Evolutionary conservation across 2,113 vertebrate species (phyloP), one percentile per base, ranked within the genome.

Genomic region (Okapia johnstoni): DNA sequence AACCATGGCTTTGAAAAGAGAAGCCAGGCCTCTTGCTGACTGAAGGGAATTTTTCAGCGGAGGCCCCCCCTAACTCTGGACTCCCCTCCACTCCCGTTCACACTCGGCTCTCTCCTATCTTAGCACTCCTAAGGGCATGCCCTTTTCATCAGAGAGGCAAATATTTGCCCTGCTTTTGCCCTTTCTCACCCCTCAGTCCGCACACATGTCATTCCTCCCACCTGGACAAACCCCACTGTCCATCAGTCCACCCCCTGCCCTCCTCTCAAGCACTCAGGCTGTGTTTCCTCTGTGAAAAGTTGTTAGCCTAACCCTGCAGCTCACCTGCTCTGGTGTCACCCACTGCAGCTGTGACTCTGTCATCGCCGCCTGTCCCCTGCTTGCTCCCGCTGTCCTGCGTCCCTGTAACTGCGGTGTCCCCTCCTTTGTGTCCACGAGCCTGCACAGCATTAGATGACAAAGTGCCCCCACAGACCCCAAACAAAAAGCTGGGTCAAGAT

Each of bases 111-210:
- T 84, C 30, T 28, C 16, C 40, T 25, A 2, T 46, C 76, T 90
- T 54, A 6, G 63, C 58, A 43, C 43, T 70, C 50, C 16, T 52
- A 8, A 54, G 26, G 33, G 66, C 26, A 14, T 57, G 36, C 30
- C 81, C 43, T 79, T 83, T 70, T 43, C 46, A 5, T 57, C 70
- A 48, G 3, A 63, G 33, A 26, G 66, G 80, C 63, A 76, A 96
- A 90, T 87, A 77, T 83, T 80, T 93, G 93, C n/a, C 76, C 28
- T n/a, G 79, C 86, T 16, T 80, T 60, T 60, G 61, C 28, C 33
- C 40, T 73, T 60, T 55, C 43, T 58, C 7, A 6, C 40, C 23
- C 60, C 46, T 57, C 3, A 17, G 54, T 61, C 33, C 23, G 87
- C 66, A 70, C 6, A 25, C 63, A 21, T 92, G 88, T 61, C 83